Evolutionary conservation across 2,888 invertebrate species (phyloP), one percentile per base, ranked within the genome.

Genomic region (Drosophila greeni): DNA sequence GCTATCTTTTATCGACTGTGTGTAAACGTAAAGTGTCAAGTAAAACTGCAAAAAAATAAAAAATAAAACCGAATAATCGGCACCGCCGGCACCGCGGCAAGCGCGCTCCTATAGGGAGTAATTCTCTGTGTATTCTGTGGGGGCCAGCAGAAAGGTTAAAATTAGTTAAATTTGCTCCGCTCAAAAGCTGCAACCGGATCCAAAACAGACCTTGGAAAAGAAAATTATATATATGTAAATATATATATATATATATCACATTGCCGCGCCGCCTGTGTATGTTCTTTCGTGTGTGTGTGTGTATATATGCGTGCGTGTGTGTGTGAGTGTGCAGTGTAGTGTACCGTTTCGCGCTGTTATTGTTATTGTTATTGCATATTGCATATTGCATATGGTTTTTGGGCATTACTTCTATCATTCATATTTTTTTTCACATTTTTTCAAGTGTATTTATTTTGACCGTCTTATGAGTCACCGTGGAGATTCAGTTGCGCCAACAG

Each of bases 101-200:
- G 14, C 45, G 14, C 45, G 45, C 18, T 47, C 45, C 45, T 47
- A 47, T 47, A 47, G 45, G 29, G 29, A 47, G 45, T 47, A 14
- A 20, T 29, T 45, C 39, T 53, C 48, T 47, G 52, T 47, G 47
- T 39, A 14, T 26, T 36, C 47, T 36, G 54, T 53, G 26, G 54
- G 54, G 54, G 55, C 54, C 54, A 56, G 29, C 55, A 56, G 54
- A 56, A 31, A 47, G 45, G 55, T 56, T 56, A 47, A 31, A 47
- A 47, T 67, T 66, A 68, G 71, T 71, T 66, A 39, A 82, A 79
- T 82, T 82, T 70, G 65, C 73, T 45, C 43, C 70, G 54, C 77
- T 47, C 20, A 29, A 55, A 56, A 56, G 55, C 55, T 56, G 55
- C 55, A 56, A 56, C 55, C 55, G 55, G 55, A 56, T 56, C 55